Conservation (phyloP, 23 tunicate genomes). For the Clavelina lepadiformis region DNA sequence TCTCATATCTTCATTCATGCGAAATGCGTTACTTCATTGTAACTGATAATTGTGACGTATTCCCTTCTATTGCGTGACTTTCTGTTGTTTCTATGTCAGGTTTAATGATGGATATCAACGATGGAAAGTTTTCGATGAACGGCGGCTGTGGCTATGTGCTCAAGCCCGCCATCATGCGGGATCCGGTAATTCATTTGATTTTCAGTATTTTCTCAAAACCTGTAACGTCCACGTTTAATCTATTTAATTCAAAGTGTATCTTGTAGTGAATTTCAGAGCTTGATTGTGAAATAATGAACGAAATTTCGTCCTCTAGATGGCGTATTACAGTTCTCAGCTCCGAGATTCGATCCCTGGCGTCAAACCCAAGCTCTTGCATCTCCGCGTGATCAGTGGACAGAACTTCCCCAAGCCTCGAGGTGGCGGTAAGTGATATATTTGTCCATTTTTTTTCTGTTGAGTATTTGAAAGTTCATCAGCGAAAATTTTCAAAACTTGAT, state of each 20-base stretch:
- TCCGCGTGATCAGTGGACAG: conserved; percentile 94
- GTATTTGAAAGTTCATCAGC: no score
- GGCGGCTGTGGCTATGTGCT: conserved; percentile 99
- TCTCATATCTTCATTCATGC: no score
- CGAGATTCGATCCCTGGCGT: conserved; percentile 67
- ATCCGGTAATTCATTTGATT: no score
- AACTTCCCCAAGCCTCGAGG: conserved; percentile 95
- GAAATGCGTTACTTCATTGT: no score
- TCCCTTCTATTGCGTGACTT: not conserved
- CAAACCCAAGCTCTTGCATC: conserved; percentile 68
- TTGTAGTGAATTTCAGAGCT: not conserved
- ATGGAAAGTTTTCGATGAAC: conserved; percentile 94
- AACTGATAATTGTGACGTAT: not conserved
- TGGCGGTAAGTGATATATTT: conserved; percentile 43
- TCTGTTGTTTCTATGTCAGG: conserved; percentile 28
- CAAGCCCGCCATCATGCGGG: conserved; percentile 88
- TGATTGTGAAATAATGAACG: not conserved
- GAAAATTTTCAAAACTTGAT: no score
- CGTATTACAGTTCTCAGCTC: conserved; percentile 55
- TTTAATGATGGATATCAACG: conserved; percentile 99
- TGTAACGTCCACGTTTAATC: no score
- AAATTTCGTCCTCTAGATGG: conserved; percentile 33
- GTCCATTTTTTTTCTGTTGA: not conserved
- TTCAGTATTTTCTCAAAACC: no score
- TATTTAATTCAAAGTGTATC: not conserved